A percentile compares a stretch with the other conserved stretches of the same genome.
Evolutionary conservation across 2,888 invertebrate species (phyloP).

Genomic region (Euphydryas editha): DNA sequence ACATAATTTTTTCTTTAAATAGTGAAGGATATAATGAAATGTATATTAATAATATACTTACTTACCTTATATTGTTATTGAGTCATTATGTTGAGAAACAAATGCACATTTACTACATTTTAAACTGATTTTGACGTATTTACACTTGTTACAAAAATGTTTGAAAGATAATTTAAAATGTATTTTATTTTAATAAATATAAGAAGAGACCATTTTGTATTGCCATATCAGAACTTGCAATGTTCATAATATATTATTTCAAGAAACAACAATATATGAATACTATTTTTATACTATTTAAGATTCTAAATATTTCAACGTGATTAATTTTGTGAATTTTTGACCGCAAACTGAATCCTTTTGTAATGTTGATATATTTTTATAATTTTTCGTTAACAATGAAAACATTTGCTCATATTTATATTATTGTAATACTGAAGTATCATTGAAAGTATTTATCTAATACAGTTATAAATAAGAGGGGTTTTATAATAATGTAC

Average conservation of each 20-base stretch:
- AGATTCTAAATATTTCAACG: background rate
- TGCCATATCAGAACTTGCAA: conserved; percentile 41
- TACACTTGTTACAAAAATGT: background rate
- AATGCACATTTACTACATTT: background rate
- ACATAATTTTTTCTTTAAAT: too few species aligned
- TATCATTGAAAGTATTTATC: background rate
- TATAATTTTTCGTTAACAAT: background rate
- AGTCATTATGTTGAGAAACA: background rate
- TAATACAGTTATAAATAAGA: too few species aligned
- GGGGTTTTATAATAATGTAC: too few species aligned
- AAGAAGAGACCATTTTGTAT: conserved; percentile 35
- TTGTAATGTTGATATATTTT: background rate
- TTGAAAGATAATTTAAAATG: background rate
- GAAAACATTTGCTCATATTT: background rate
- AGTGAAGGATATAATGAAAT: too few species aligned
- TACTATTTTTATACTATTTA: background rate
- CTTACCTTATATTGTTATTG: too few species aligned
- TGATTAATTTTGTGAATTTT: conserved; percentile 11
- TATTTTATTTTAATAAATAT: background rate
- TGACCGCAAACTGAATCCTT: background rate
- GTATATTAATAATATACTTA: too few species aligned
- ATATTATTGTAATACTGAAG: background rate
- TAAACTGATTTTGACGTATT: conserved; percentile 12
- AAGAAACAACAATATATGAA: background rate
- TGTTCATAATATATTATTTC: conserved; percentile 21